phyloP scores from a whole-genome alignment of 2,113 vertebrate genomes.

The Cottus gobio region DNA sequence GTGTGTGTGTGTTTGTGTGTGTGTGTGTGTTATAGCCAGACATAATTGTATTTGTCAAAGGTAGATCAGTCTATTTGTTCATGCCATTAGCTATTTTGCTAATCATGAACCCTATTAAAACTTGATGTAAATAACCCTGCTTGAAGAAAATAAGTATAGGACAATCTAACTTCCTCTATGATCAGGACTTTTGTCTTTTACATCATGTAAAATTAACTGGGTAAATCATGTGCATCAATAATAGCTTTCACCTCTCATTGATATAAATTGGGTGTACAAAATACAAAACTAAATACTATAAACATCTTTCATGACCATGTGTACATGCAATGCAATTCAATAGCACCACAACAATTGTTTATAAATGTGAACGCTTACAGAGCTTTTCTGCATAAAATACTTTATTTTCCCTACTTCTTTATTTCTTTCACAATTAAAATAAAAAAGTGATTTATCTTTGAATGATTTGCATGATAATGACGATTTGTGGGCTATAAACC shows the following conservation, averaged over 20 bases:
- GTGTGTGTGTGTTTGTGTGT: constrained; percentile 2
- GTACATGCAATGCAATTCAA: constrained; percentile 7
- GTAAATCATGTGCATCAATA: background rate
- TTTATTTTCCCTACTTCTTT: background rate
- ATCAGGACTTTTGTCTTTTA: constrained; percentile 2
- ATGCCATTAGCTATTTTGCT: constrained; percentile 45
- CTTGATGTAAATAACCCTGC: constrained; percentile 3
- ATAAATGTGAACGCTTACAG: background rate
- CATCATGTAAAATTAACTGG: background rate
- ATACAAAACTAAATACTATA: background rate
- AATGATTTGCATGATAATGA: background rate
- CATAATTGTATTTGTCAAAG: constrained; percentile 57
- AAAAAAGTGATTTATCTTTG: background rate
- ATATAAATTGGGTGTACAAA: background rate
- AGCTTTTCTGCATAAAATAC: background rate
- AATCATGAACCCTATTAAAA: constrained; percentile 36
- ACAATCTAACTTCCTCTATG: background rate
- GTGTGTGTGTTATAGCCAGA: too few relatives aligned
- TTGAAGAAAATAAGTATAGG: constrained; percentile 18
- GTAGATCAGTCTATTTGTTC: constrained; percentile 38
- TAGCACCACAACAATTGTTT: background rate
- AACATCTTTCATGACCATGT: background rate
- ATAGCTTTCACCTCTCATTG: background rate
- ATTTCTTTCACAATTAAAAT: background rate
- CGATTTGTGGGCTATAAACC: background rate